Base-by-base conservation (phyloP, 2,113 vertebrate species). In the Macrotus californicus region DNA sequence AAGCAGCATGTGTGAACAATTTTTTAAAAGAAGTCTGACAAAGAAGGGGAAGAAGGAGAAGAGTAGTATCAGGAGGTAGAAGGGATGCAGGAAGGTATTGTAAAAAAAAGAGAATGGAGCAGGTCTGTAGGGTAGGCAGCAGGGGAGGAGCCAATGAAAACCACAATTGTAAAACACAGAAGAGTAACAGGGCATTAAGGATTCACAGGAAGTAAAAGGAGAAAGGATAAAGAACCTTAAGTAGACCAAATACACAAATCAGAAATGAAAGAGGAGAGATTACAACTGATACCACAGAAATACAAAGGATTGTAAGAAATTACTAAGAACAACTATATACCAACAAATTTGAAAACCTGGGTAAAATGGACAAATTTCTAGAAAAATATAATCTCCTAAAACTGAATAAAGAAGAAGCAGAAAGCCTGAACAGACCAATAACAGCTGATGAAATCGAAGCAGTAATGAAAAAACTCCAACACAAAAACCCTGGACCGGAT, bases 11-110 rank as follows among this genome's bases (percentile, higher is more conserved):
- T 41, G 26, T 29, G 10, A 34, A 39, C 61, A 18, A n/a, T 39
- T 39, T 67, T 80, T 90, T 84, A 54, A 56, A 85, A 52, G 66
- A 90, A 89, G 61, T 26, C 43, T n/a, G 54, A n/a, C 41, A 67
- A 88, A 94, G 54, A 81, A 82, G 39, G 52, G 52, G 41, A 81
- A 52, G 81, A 94, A 41, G 76, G 36, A 61, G 4, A 41, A 69
- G 3, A 16, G 56, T 0, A 48, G 46, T 9, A 46, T 43, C 13
- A 24, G 36, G 19, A 14, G 24, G 34, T 10, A 54, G 48, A 69
- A 92, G 66, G 77, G 59, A 81, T 48, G 1, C 22, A 48, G 69
- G 72, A 84, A 64, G n/a, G 12, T 72, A 29, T 69, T 90, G 54
- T 64, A 76, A 59, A 89, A 48, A 69, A 50, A 67, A 19, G 31